Evolutionary conservation across 1,140 invertebrate genomes (phyloP), one percentile per base, ranked within the genome.

Genomic region (Drosophila pachea): DNA sequence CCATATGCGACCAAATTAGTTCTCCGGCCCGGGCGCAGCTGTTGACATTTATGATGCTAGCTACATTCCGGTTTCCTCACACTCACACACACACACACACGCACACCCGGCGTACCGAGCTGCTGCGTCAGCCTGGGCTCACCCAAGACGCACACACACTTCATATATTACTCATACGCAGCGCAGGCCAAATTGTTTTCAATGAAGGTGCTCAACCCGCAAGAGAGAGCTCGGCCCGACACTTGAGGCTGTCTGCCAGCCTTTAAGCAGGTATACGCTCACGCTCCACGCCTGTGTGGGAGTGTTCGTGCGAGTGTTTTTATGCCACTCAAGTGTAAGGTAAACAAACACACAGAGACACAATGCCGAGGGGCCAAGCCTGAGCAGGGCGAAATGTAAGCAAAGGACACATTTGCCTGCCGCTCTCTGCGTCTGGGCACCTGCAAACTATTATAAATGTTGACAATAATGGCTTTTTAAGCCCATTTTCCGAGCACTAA

Each of bases 391-490:
- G 22, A 47, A 48, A 36, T 22, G 32, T 49, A 68, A 72, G 45
- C 42, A 78, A 58, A 74, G 66, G 63, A 81, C 76, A 74, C 73
- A 84, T 76, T 86, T 71, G 56, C 68, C 62, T 38, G 29, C 38
- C 63, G 29, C 43, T 4, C 8, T 12, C 32, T 31, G 36, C 40
- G 16, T 29, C 43, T 11, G 31, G 36, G 33, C 69, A 62, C 79
- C 83, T 68, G 81, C 56, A 68, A 84, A 84, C 79, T 84, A 84
- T 84, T 84, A 84, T 84, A 84, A 84, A 84, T 83, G 82, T 86
- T 86, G 82, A 86, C 82, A 87, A 82, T 86, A 86, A 86, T 86
- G 82, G 82, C 82, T 82, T 86, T 86, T 82, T 87, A 87, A 86
- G 82, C 82, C 82, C 81, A 86, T 82, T 82, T 78, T 52, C 49